Evolutionary conservation across 1,140 invertebrate genomes (phyloP).

Genomic region (Hyposmocoma kahamanoa): DNA sequence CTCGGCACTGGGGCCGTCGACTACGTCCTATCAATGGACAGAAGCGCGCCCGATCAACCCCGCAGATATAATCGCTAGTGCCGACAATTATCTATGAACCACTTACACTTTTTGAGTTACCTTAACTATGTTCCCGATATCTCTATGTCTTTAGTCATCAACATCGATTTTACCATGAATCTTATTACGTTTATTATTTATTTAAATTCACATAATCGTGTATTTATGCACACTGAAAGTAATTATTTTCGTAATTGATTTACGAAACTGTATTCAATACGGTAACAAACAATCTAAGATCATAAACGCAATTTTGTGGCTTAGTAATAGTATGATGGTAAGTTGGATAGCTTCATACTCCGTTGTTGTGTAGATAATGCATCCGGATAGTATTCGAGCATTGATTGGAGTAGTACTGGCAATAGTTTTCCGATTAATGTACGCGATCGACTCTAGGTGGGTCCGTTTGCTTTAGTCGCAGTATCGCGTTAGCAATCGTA

Average conservation of each 20-base stretch:
- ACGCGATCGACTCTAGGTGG: constrained; percentile 37
- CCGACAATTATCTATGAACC: constrained; percentile 18
- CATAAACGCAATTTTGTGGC: too few relatives aligned
- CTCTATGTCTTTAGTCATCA: too few relatives aligned
- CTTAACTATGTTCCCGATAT: background rate
- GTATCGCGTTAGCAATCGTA: constrained; percentile 56
- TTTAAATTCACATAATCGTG: too few relatives aligned
- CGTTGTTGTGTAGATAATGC: background rate
- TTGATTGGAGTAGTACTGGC: constrained; percentile 44
- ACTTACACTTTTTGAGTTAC: constrained; percentile 14
- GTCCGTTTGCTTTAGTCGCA: constrained; percentile 46
- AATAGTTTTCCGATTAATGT: constrained; percentile 52
- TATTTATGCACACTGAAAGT: too few relatives aligned
- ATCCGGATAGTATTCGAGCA: constrained; percentile 9
- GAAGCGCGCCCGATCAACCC: constrained; percentile 19
- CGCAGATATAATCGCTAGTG: constrained; percentile 19
- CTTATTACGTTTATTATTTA: too few relatives aligned
- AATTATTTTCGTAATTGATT: too few relatives aligned
- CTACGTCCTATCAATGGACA: constrained; percentile 28
- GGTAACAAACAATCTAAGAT: too few relatives aligned
- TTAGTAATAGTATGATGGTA: too few relatives aligned
- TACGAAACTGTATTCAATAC: too few relatives aligned
- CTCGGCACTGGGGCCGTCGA: constrained; percentile 26
- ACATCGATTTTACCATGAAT: too few relatives aligned
- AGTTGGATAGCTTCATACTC: too few relatives aligned